These are phyloP conservation scores for Elymnias hypermnestra DNA, from an alignment of 1,140 invertebrate genomes.

Conservation along the genomic window DNA sequence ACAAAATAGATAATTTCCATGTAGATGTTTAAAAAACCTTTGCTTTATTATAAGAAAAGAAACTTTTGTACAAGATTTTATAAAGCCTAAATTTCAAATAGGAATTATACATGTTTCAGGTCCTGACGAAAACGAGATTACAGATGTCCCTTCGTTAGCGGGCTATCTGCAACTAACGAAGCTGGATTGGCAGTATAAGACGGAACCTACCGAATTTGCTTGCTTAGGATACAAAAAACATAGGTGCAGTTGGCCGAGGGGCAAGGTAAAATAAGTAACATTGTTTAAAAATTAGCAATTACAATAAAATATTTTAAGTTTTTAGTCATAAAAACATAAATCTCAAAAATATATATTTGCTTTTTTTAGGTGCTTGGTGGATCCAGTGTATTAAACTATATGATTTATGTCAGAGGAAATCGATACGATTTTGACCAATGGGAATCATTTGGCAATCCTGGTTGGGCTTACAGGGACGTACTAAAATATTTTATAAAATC, in stretches of 20 bases:
- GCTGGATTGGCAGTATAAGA: constrained; percentile 95
- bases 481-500: constrained; percentile 94
- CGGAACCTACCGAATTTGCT: constrained; percentile 88
- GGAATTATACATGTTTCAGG: constrained; percentile 85
- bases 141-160: constrained; percentile 91
- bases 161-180: constrained; percentile 92
- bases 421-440: constrained; percentile 92
- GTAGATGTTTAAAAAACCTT: too few relatives aligned
- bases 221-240: constrained; percentile 86
- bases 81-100: too few relatives aligned
- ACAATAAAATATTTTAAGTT: too few relatives aligned
- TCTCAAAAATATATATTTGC: not conserved
- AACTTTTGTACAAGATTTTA: too few relatives aligned
- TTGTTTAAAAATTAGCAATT: too few relatives aligned
- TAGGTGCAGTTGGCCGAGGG: constrained; percentile 89
- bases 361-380: constrained; percentile 85
- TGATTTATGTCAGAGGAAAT: constrained; percentile 94
- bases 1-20: too few relatives aligned
- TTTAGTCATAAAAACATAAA: too few relatives aligned
- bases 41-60: too few relatives aligned
- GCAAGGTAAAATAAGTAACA: constrained; percentile 76
- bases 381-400: constrained; percentile 94
- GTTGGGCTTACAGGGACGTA: constrained; percentile 93
- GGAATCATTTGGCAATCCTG: constrained; percentile 89
- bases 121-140: constrained; percentile 93